phyloP scores from a whole-genome alignment of 2,113 vertebrate species.

The Myxocyprinus asiaticus region DNA sequence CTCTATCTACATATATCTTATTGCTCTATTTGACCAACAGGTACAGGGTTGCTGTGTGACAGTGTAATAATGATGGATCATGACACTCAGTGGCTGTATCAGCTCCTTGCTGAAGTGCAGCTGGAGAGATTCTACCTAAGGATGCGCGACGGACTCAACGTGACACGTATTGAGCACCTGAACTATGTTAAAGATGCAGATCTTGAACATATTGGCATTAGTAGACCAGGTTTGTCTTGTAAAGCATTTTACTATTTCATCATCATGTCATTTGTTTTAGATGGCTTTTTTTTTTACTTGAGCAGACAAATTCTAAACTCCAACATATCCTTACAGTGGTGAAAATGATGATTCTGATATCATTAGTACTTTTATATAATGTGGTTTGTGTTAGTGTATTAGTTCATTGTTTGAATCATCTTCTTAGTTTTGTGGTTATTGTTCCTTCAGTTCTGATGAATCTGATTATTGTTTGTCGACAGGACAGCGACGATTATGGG shows the following conservation, averaged over 20 bases:
- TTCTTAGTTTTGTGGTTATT: too few relatives aligned
- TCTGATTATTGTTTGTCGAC: slow-evolving; percentile 18
- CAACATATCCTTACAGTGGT: not conserved
- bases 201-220: slow-evolving; percentile 85
- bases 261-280: not conserved
- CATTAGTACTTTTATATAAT: not conserved
- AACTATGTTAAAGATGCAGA: slow-evolving; percentile 83
- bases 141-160: slow-evolving; percentile 83
- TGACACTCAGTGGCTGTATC: slow-evolving; percentile 80
- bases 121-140: slow-evolving; percentile 83
- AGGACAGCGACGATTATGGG: slow-evolving; percentile 85
- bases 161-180: slow-evolving; percentile 83
- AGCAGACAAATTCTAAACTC: too few relatives aligned
- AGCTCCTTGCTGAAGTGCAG: slow-evolving; percentile 81
- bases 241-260: not conserved
- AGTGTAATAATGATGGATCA: slow-evolving; percentile 79
- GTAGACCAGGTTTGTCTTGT: slow-evolving; percentile 80
- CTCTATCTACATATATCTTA: not conserved
- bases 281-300: not conserved
- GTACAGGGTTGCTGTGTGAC: slow-evolving; percentile 41
- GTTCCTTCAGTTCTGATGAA: not conserved
- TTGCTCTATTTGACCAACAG: slow-evolving; percentile 11
- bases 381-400: not conserved
- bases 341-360: not conserved
- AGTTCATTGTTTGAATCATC: not conserved